phyloP scores from a whole-genome alignment of 2,888 invertebrate species.

The Plagodis pulveraria region DNA sequence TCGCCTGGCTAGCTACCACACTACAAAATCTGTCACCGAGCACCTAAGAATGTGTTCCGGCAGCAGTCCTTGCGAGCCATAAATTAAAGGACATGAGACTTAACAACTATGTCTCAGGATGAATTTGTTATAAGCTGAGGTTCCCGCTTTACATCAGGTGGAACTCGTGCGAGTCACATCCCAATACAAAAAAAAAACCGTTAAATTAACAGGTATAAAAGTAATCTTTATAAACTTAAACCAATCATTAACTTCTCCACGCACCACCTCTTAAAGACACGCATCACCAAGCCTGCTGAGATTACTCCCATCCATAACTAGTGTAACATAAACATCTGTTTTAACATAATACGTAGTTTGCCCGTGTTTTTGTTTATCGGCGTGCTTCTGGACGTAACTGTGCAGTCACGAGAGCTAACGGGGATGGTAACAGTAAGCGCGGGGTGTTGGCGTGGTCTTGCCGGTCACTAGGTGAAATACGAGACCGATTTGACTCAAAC shows the following conservation, averaged over 20 bases:
- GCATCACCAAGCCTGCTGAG: slow-evolving; percentile 9
- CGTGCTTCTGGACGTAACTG: slow-evolving; percentile 48
- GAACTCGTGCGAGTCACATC: no score
- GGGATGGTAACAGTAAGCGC: slow-evolving; percentile 38
- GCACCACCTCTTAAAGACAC: background rate
- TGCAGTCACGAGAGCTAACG: slow-evolving; percentile 64
- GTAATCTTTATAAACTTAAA: background rate
- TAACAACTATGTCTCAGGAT: no score
- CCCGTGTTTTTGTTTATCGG: slow-evolving; percentile 24
- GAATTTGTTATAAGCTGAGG: no score
- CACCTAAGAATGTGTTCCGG: no score
- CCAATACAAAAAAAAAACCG: no score
- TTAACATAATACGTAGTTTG: background rate
- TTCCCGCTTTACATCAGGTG: no score
- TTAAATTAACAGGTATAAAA: no score
- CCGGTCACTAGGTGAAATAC: slow-evolving; percentile 26
- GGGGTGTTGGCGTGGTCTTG: slow-evolving; percentile 12
- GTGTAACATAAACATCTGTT: background rate
- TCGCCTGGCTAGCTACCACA: no score
- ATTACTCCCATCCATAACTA: slow-evolving; percentile 14
- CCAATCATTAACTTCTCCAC: background rate
- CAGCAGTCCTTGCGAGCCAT: no score
- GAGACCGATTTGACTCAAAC: slow-evolving; percentile 3
- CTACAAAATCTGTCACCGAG: no score
- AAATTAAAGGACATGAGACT: no score